Conservation (phyloP, 2,797 vertebrate genomes). For the Parauchenoglanis punctatus region DNA sequence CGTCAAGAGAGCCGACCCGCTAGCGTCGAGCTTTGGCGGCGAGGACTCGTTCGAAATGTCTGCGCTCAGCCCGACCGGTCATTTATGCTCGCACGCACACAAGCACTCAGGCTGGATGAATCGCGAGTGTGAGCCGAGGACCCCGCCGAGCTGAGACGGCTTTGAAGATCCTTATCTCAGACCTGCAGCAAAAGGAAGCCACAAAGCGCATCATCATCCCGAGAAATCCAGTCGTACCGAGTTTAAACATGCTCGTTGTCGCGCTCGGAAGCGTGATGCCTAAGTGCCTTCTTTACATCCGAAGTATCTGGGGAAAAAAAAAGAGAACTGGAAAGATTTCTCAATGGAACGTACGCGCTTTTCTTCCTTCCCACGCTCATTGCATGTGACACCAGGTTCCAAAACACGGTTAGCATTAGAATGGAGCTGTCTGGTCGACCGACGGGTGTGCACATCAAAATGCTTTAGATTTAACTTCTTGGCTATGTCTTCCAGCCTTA, state of each 20-base stretch:
- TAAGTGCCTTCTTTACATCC: conserved; percentile 18
- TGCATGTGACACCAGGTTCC: conserved; percentile 35
- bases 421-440: conserved; percentile 20
- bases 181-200: conserved; percentile 41
- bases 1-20: conserved; percentile 24
- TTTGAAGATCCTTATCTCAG: conserved; percentile 71
- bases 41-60: conserved; percentile 22
- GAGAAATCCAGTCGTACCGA: conserved; percentile 38
- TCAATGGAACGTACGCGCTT: conserved; percentile 10
- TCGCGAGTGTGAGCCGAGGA: conserved; percentile 67
- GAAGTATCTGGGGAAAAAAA: conserved; percentile 15
- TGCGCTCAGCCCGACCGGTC: conserved; percentile 4
- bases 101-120: conserved; percentile 54
- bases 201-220: conserved; percentile 34
- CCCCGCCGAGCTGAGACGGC: conserved; percentile 62
- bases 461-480: conserved; percentile 29
- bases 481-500: conserved; percentile 9
- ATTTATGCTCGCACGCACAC: background rate
- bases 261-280: conserved; percentile 34
- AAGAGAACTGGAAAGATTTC: conserved; percentile 28
- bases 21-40: background rate
- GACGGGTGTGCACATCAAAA: conserved; percentile 14
- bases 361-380: conserved; percentile 48
- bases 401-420: conserved; percentile 44
- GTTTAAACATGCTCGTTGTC: conserved; percentile 29